Conservation (phyloP, 2,797 vertebrate species). For the Philypnodon macrostomus region DNA sequence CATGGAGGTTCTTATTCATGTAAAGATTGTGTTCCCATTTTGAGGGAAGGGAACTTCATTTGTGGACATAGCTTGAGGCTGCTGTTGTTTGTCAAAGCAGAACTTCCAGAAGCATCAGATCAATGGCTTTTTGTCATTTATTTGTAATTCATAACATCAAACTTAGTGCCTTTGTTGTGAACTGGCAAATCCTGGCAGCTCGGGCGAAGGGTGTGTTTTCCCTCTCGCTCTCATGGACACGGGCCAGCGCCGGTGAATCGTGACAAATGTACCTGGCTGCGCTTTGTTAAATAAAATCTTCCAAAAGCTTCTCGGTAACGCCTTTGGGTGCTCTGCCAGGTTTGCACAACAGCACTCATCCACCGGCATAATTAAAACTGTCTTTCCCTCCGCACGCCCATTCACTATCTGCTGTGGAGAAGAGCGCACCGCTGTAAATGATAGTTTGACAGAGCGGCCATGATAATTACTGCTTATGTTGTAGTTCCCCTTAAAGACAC, state of each 20-base stretch:
- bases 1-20: too few relatives aligned
- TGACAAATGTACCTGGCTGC: constrained; percentile 64
- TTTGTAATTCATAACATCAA: too few relatives aligned
- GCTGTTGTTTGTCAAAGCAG: too few relatives aligned
- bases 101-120: too few relatives aligned
- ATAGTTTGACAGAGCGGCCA: constrained; percentile 68
- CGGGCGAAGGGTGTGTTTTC: constrained; percentile 15
- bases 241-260: constrained; percentile 58
- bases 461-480: constrained; percentile 76
- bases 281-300: constrained; percentile 57
- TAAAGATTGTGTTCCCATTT: too few relatives aligned
- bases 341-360: constrained; percentile 65
- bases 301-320: constrained; percentile 52
- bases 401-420: constrained; percentile 40
- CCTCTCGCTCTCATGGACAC: constrained; percentile 40
- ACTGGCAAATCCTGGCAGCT: too few relatives aligned
- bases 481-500: constrained; percentile 63
- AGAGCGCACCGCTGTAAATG: constrained; percentile 55
- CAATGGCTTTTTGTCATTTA: too few relatives aligned
- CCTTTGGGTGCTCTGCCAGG: constrained; percentile 63
- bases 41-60: too few relatives aligned
- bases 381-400: constrained; percentile 29
- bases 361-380: constrained; percentile 50
- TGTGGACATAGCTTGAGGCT: too few relatives aligned
- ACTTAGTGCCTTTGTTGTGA: too few relatives aligned